A percentile compares a stretch with the other conserved stretches of the same genome.
Evolutionary conservation across 2,888 invertebrate species (phyloP).

Genomic region (Liopterus haemorrhoidalis): DNA sequence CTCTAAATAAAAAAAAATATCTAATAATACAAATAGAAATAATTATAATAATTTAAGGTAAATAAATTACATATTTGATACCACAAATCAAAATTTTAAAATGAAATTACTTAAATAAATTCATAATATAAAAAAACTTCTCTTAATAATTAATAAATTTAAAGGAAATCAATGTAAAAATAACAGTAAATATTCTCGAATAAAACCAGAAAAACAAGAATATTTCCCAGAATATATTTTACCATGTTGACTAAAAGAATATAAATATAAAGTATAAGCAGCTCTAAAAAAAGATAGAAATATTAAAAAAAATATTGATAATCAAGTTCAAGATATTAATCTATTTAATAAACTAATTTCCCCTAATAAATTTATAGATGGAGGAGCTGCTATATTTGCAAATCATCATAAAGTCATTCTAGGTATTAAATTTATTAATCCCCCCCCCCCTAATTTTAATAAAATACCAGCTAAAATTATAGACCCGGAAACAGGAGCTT

Average conservation of each 20-base stretch:
- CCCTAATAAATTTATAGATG: slow-evolving; percentile 60
- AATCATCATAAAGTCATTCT: slow-evolving; percentile 59
- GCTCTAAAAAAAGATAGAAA: slow-evolving; percentile 60
- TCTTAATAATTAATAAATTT: slow-evolving; percentile 56
- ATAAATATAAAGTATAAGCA: slow-evolving; percentile 59
- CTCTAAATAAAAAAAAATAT: slow-evolving; percentile 48
- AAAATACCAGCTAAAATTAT: slow-evolving; percentile 69
- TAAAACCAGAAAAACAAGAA: slow-evolving; percentile 48
- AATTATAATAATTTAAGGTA: slow-evolving; percentile 51
- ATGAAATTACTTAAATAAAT: slow-evolving; percentile 61
- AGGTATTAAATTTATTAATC: slow-evolving; percentile 56
- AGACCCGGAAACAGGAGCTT: slow-evolving; percentile 65
- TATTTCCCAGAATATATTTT: slow-evolving; percentile 48
- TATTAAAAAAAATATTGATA: slow-evolving; percentile 51
- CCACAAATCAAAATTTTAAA: slow-evolving; percentile 66
- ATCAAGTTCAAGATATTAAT: slow-evolving; percentile 49
- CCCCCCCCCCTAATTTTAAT: slow-evolving; percentile 65
- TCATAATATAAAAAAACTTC: slow-evolving; percentile 50
- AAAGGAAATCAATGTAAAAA: slow-evolving; percentile 59
- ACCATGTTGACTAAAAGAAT: slow-evolving; percentile 58
- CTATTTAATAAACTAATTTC: slow-evolving; percentile 61
- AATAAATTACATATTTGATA: slow-evolving; percentile 50
- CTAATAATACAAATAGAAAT: slow-evolving; percentile 51
- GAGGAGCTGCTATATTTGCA: slow-evolving; percentile 61
- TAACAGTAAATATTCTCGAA: slow-evolving; percentile 57